Percentiles rank a stretch among this genome's conserved stretches.
These are phyloP conservation scores for Hirtodrosophila cameraria DNA, from an alignment of 2,888 invertebrate genomes.

Conservation along the genomic window DNA sequence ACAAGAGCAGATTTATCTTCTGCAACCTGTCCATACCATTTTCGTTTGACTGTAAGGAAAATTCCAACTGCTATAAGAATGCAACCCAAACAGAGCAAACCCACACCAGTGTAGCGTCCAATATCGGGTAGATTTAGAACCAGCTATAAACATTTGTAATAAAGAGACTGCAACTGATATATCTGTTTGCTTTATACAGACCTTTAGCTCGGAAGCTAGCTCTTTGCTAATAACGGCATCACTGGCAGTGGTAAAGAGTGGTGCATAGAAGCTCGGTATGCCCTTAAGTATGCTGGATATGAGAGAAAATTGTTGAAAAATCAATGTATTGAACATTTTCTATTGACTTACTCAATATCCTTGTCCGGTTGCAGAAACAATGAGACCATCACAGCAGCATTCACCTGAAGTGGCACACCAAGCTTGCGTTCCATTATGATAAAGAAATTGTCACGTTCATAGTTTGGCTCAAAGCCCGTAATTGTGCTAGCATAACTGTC, in stretches of 20 bases:
- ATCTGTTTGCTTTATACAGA: constrained; percentile 9
- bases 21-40: constrained; percentile 72
- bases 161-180: neutral
- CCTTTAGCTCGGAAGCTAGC: constrained; percentile 72
- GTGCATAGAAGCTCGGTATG: constrained; percentile 75
- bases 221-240: constrained; percentile 59
- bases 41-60: constrained; percentile 65
- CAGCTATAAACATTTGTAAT: constrained; percentile 55
- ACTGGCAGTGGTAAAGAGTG: constrained; percentile 73
- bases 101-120: constrained; percentile 75
- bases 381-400: constrained; percentile 91
- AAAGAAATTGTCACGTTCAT: constrained; percentile 87
- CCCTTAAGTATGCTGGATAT: constrained; percentile 63
- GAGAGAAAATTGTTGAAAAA: neutral
- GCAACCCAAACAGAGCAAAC: constrained; percentile 67
- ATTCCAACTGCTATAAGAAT: constrained; percentile 61
- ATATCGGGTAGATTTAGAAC: constrained; percentile 69
- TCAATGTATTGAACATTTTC: neutral
- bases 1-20: constrained; percentile 39
- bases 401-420: constrained; percentile 90
- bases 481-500: constrained; percentile 87
- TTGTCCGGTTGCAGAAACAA: constrained; percentile 85
- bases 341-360: constrained; percentile 86
- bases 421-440: constrained; percentile 90
- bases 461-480: constrained; percentile 87